Evolutionary conservation across 2,113 vertebrate genomes (phyloP).

Genomic region (Gila orcuttii): DNA sequence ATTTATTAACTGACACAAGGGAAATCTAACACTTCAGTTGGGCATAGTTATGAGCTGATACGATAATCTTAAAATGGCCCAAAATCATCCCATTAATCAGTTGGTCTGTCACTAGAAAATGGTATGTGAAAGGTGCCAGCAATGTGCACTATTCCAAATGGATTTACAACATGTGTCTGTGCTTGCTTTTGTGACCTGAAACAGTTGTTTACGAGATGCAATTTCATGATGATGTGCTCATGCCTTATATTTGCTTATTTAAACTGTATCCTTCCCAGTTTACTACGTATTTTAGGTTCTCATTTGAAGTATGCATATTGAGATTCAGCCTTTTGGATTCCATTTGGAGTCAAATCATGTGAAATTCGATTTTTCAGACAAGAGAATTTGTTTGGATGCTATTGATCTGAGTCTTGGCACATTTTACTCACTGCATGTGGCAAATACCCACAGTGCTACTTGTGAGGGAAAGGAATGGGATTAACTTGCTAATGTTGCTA

Average conservation of each 20-base stretch:
- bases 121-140: neutral
- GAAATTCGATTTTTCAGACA: neutral
- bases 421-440: slow-evolving; percentile 1
- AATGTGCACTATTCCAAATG: neutral
- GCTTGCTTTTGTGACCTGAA: neutral
- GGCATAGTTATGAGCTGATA: slow-evolving; percentile 6
- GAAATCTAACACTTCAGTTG: slow-evolving; percentile 13
- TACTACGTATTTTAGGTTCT: neutral
- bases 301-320: neutral
- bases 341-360: neutral
- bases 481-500: slow-evolving; percentile 69
- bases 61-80: neutral
- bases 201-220: neutral
- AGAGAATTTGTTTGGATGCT: neutral
- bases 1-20: neutral
- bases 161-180: neutral
- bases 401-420: slow-evolving; percentile 5
- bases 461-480: slow-evolving; percentile 63
- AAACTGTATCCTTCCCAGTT: neutral
- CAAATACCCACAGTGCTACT: slow-evolving; percentile 49
- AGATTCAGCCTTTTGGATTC: neutral
- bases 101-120: slow-evolving; percentile 15
- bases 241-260: neutral
- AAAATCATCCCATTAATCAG: neutral
- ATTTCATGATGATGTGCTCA: neutral